Evolutionary conservation across 1,140 invertebrate genomes (phyloP).

Genomic region (Aphidius ervi): DNA sequence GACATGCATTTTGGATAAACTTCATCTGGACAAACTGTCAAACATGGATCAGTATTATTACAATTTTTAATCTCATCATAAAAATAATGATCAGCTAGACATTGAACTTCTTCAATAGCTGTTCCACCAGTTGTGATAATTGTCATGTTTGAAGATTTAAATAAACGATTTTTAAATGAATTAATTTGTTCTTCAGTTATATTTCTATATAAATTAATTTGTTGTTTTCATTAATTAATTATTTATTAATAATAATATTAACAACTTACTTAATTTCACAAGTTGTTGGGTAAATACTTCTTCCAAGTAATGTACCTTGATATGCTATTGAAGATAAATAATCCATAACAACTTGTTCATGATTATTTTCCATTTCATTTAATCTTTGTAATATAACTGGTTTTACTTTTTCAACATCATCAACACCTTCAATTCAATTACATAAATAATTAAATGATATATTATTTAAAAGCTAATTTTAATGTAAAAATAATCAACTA

Average conservation of each 20-base stretch:
- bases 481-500: slow-evolving; percentile 12
- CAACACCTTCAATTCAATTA: slow-evolving; percentile 20
- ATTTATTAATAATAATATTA: neutral
- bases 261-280: slow-evolving; percentile 25
- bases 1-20: neutral
- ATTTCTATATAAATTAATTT: slow-evolving; percentile 17
- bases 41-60: neutral
- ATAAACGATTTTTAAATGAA: slow-evolving; percentile 25
- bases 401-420: slow-evolving; percentile 26
- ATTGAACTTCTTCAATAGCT: slow-evolving; percentile 25
- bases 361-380: slow-evolving; percentile 24
- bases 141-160: slow-evolving; percentile 27
- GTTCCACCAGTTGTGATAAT: slow-evolving; percentile 29
- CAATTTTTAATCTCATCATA: neutral
- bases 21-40: neutral
- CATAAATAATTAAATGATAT: too few species aligned
- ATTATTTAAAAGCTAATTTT: neutral
- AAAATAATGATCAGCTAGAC: slow-evolving; percentile 22
- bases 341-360: slow-evolving; percentile 31
- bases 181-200: slow-evolving; percentile 21
- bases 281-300: slow-evolving; percentile 28
- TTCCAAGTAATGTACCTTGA: slow-evolving; percentile 29
- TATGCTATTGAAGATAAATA: slow-evolving; percentile 33
- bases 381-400: slow-evolving; percentile 25
- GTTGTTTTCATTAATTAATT: neutral